These are phyloP conservation scores for Embiotoca jacksoni DNA, from an alignment of 2,113 vertebrate genomes.

Conservation along the genomic window DNA sequence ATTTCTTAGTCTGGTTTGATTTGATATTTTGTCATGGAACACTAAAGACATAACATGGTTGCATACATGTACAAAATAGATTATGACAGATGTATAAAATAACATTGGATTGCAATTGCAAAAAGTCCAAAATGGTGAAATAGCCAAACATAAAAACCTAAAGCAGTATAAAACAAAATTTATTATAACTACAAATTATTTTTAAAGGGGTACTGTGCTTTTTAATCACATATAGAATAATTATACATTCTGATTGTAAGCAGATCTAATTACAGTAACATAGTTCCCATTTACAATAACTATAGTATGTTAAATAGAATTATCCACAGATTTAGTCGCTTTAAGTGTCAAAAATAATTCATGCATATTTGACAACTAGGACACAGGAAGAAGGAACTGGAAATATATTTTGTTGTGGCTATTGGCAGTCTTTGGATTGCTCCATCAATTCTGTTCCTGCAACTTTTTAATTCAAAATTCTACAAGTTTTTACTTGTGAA, in stretches of 20 bases:
- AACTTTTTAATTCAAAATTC: conserved; percentile 39
- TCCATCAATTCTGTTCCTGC: not conserved
- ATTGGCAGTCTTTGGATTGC: not conserved
- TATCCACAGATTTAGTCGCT: not conserved
- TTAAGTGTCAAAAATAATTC: conserved; percentile 25
- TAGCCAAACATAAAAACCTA: not conserved
- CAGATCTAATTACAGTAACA: not conserved
- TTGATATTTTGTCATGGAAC: not conserved
- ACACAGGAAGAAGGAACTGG: not conserved
- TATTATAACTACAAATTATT: not conserved
- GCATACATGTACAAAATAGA: not conserved
- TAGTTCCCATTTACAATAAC: not conserved
- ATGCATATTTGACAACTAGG: not conserved
- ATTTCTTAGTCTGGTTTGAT: too few relatives aligned
- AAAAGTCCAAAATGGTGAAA: not conserved
- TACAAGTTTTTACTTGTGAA: conserved; percentile 40
- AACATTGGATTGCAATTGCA: not conserved
- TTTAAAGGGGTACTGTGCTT: not conserved
- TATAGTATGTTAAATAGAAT: not conserved
- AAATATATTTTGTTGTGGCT: not conserved
- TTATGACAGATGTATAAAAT: not conserved
- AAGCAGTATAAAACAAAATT: not conserved
- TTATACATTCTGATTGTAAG: not conserved
- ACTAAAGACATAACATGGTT: not conserved
- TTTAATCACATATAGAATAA: not conserved